Evolutionary conservation across 64 coral and sea anemone genomes (phyloP), one percentile per base, ranked within the genome.

Genomic region (Pachyseris speciosa): DNA sequence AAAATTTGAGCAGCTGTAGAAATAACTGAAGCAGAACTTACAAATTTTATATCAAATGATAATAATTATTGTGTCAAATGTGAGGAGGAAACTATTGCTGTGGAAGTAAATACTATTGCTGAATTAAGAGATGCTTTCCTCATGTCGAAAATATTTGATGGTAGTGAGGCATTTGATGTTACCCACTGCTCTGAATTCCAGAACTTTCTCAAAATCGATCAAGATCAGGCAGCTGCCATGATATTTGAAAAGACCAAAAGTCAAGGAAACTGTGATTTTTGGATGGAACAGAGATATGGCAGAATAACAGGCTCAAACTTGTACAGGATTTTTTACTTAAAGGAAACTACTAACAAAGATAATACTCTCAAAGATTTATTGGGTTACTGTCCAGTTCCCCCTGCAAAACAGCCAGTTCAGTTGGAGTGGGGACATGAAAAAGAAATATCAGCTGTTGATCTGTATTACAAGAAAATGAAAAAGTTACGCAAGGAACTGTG

Each of bases 231-330:
- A 36, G 39, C n/a, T n/a, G n/a, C 16, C 1, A 88, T 88, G 53
- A 78, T 90, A 31, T 69, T 42, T 52, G 39, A 80, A 49, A 90
- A 90, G 13, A 80, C 87, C 24, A 90, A 26, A 20, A 17, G 33
- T 9, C 87, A 90, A 49, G 73, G 87, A 13, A 19, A 90, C n/a
- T 59, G 26, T 90, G 74, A 80, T 19, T 90, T 90, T 90, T 37
- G 60, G 49, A 26, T n/a, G 9, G 19, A 79, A 47, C 87, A 90
- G 27, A 36, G 59, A 42, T 24, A 12, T 64, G 88, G 47, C 42
- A 72, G 77, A 59, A 64, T 91, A 58, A 91, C 89, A 72, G 89
- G 47, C 67, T 83, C 89, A 83, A 91, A 72, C 33, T 84, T 83
- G 24, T 91, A 91, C 37, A 51, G 41, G 78, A 38, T 90, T 47